Base-by-base conservation (phyloP, 2,888 invertebrate species). In the Oligia latruncula region DNA sequence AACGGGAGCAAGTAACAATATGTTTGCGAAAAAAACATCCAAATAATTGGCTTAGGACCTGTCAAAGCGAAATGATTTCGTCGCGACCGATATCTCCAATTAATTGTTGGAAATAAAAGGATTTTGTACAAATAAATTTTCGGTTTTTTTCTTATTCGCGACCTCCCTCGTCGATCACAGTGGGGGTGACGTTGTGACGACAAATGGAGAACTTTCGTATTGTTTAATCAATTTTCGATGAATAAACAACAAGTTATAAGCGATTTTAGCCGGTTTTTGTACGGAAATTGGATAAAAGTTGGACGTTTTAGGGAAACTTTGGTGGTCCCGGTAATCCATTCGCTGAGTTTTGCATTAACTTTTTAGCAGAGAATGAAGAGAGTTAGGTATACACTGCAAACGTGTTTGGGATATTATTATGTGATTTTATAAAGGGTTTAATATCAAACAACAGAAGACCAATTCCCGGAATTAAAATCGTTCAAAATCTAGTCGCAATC, bases 21-120 rank as follows among this genome's bases (percentile, higher is more conserved):
- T 60, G 72, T 86, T 88, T 84, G 85, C 49, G 23, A 83, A 86
- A 85, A 88, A 88, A 89, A 81, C 77, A 70, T 81, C 65, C 79
- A 84, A 87, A 84, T 93, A 94, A 94, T 95, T 93, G 94, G 90
- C 92, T 93, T 93, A 94, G 93, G 90, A 93, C 89, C 95, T 95
- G 96, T 96, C 96, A 95, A 93, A 91, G 92, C 87, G 91, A 93
- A 95, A 95, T 95, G 94, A 95, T 95, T 95, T 95, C 93, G 94
- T 95, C 93, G 94, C 93, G 91, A 95, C 93, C 89, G 93, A 94
- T 93, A 93, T 93, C 88, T 92, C 87, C 93, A 95, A 95, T 95
- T 95, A 95, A 95, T 95, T 93, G 93, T 90, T 87, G 85, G 88
- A 91, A 92, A 94, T 91, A 93, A 94, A 93, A 92, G 91, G 90